Evolutionary conservation across 2,113 vertebrate species (phyloP).

Genomic region (Malurus elegans): DNA sequence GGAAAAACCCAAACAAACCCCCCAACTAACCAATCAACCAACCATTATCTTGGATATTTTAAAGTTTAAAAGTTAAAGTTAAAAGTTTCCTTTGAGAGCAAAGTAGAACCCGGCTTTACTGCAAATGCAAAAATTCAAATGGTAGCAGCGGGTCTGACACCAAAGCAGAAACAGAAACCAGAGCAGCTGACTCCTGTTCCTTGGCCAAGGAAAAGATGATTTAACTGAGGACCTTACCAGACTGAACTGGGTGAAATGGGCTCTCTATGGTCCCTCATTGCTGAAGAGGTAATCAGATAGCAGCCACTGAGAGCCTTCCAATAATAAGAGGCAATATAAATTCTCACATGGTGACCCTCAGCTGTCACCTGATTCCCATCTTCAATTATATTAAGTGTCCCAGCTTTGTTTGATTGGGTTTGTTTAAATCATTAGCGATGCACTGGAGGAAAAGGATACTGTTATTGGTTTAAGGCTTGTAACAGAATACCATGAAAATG

Average conservation of each 20-base stretch:
- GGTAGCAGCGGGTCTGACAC: neutral
- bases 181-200: neutral
- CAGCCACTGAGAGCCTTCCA: conserved; percentile 18
- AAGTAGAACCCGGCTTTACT: neutral
- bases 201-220: neutral
- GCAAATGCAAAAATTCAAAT: neutral
- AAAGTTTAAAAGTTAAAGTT: neutral
- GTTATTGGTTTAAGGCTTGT: neutral
- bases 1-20: accelerated
- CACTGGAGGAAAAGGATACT: conserved; percentile 16
- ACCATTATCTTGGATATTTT: neutral
- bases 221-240: neutral
- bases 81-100: neutral
- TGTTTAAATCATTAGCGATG: conserved; percentile 59
- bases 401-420: conserved; percentile 39
- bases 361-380: conserved; percentile 54
- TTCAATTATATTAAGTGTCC: conserved; percentile 66
- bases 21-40: neutral
- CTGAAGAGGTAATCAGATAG: conserved; percentile 1
- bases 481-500: conserved; percentile 9
- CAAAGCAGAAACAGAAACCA: neutral
- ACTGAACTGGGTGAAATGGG: neutral
- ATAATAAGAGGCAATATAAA: conserved; percentile 51
- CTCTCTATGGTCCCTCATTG: neutral
- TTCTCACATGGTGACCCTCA: conserved; percentile 30